Conservation (phyloP, 2,797 vertebrate genomes). For the Pseudopleuronectes americanus region DNA sequence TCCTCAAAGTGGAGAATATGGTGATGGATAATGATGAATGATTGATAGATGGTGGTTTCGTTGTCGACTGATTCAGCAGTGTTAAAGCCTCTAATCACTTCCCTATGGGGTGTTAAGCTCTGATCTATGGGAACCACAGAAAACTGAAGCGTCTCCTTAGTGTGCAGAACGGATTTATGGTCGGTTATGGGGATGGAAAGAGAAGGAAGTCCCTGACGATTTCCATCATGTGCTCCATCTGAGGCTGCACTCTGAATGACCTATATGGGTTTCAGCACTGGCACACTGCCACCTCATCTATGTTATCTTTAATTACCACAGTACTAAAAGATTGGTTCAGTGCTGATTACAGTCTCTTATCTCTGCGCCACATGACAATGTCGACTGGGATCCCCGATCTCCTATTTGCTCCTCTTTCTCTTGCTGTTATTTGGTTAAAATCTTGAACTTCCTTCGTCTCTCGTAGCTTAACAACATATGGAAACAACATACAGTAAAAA, state of each 20-base stretch:
- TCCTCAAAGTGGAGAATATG: slow-evolving; percentile 20
- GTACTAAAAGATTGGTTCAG: slow-evolving; percentile 33
- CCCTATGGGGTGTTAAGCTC: slow-evolving; percentile 49
- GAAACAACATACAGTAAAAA: neutral
- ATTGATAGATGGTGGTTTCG: slow-evolving; percentile 62
- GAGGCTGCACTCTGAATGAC: slow-evolving; percentile 55
- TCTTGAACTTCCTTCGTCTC: neutral
- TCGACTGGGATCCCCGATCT: slow-evolving; percentile 22
- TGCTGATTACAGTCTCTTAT: slow-evolving; percentile 36
- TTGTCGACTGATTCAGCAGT: slow-evolving; percentile 52
- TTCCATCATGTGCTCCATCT: slow-evolving; percentile 43
- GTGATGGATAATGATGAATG: slow-evolving; percentile 58
- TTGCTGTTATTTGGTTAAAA: neutral
- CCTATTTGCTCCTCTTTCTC: slow-evolving; percentile 1
- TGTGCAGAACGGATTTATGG: slow-evolving; percentile 39
- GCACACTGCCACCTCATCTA: slow-evolving; percentile 34
- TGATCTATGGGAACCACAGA: slow-evolving; percentile 57
- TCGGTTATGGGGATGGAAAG: slow-evolving; percentile 32
- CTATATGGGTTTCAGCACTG: slow-evolving; percentile 23
- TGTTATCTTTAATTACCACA: slow-evolving; percentile 47
- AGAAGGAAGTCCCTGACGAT: slow-evolving; percentile 17
- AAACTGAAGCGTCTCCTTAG: slow-evolving; percentile 37
- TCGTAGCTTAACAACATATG: neutral
- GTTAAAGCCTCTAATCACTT: slow-evolving; percentile 44
- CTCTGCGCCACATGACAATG: slow-evolving; percentile 16